phyloP scores from a whole-genome alignment of 1,140 invertebrate species.

The fruit fly (Drosophila melanogaster) region DNA sequence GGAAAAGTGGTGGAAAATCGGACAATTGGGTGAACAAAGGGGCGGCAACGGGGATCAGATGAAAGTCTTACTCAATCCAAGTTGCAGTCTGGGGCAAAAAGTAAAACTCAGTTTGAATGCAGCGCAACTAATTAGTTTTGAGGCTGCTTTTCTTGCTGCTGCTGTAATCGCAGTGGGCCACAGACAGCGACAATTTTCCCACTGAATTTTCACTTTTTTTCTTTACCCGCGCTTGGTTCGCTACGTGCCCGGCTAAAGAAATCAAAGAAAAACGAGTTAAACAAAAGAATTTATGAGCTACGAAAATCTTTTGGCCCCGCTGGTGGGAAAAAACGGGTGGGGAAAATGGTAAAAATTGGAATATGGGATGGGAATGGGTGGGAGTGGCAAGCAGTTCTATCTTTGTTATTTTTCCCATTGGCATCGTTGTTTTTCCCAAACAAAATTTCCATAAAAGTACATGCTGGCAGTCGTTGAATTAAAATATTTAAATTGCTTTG shows the following conservation, averaged over 20 bases:
- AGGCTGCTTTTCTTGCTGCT: conserved; percentile 52
- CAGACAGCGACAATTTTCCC: conserved; percentile 78
- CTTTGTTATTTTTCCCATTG: conserved; percentile 68
- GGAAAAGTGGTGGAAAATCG: conserved; percentile 23
- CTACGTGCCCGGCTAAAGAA: conserved; percentile 49
- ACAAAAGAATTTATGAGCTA: conserved; percentile 76
- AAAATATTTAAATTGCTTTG: conserved; percentile 55
- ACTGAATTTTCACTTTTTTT: conserved; percentile 79
- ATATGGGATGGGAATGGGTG: background rate
- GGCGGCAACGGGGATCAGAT: conserved; percentile 26
- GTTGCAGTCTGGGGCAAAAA: conserved; percentile 50
- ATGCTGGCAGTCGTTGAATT: conserved; percentile 53
- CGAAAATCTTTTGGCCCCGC: conserved; percentile 65
- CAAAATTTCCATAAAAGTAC: conserved; percentile 73
- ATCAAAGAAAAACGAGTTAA: conserved; percentile 61
- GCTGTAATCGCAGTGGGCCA: conserved; percentile 64
- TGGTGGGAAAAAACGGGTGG: conserved; percentile 4
- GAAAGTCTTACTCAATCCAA: conserved; percentile 77
- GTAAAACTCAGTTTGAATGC: conserved; percentile 69
- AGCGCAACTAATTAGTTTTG: conserved; percentile 79
- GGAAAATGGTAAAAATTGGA: background rate
- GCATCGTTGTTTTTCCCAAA: conserved; percentile 60
- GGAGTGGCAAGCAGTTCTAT: conserved; percentile 33
- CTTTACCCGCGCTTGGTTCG: conserved; percentile 39
- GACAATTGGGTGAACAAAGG: conserved; percentile 1